These are phyloP conservation scores for Leucophora obtusa DNA, from an alignment of 2,888 invertebrate species.

Conservation along the genomic window DNA sequence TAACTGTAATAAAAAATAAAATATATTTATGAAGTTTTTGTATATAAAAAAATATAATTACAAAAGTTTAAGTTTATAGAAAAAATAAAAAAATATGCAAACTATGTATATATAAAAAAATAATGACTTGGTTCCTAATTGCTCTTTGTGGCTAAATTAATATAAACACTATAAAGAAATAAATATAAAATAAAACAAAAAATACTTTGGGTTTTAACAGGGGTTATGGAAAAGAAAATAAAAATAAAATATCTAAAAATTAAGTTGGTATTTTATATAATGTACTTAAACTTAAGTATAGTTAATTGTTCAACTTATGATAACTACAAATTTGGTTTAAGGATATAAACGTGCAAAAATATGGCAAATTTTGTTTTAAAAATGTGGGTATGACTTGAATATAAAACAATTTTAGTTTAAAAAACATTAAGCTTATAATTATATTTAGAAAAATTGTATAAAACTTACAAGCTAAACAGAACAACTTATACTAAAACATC, in stretches of 20 bases:
- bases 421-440: slow-evolving; percentile 14
- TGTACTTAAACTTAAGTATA: slow-evolving; percentile 38
- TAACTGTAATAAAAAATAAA: not conserved
- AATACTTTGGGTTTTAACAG: slow-evolving; percentile 37
- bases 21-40: not conserved
- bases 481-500: slow-evolving; percentile 16
- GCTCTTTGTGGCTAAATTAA: not conserved
- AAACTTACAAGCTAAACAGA: slow-evolving; percentile 18
- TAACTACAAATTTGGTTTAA: slow-evolving; percentile 1
- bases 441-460: not conserved
- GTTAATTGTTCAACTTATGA: slow-evolving; percentile 38
- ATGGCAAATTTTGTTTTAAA: slow-evolving; percentile 43
- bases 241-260: slow-evolving; percentile 10
- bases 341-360: slow-evolving; percentile 31
- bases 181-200: slow-evolving; percentile 6
- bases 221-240: slow-evolving; percentile 14
- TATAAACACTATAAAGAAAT: not conserved
- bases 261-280: slow-evolving; percentile 31
- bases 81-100: not conserved
- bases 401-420: not conserved
- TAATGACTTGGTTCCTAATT: not conserved
- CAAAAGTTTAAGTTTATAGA: not conserved
- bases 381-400: slow-evolving; percentile 2
- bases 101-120: not conserved
- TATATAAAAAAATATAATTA: not conserved